Base-by-base conservation (phyloP, 2,113 vertebrate species). In the Pygoscelis antarcticus region DNA sequence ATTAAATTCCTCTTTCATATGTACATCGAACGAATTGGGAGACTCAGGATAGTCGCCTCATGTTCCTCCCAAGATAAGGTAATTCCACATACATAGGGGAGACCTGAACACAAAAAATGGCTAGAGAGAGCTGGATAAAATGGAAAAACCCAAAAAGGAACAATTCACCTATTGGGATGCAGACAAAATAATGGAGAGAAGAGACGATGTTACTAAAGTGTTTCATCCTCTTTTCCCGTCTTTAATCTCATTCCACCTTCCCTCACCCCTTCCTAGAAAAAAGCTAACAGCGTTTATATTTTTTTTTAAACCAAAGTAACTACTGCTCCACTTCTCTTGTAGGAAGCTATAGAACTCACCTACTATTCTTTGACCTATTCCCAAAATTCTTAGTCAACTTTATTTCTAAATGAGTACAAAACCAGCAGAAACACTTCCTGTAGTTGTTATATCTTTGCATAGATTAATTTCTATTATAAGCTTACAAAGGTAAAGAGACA, bases 1-100 rank as follows among this genome's bases (percentile, higher is more conserved):
- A 95, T 88, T 78, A 74, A 87, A 89, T 93, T 95, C 44, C 61
- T 84, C 72, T 91, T 91, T 74, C 93, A 84, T 44, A 95, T 34
- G 72, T 47, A 78, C 60, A 82, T 46, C 10, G 9, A 91, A 87
- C 2, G 13, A 92, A 95, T 34, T 2, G 4, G n/a, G 52, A 47
- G 57, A 95, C 82, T 30, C 62, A 16, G 64, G 76, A 78, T 16
- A 78, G 72, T n/a, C 0, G 0, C 79, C 25, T 92, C 34, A 47
- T 29, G 52, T 62, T 71, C 38, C 40, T 90, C 57, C 21, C 44
- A 64, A 71, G 15, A 74, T 75, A 92, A 83, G 23, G 18, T 78
- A 89, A 89, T 68, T 89, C n/a, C 19, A 83, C 16, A 38, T 7
- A 66, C 9, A 68, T 34, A 70, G 18, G 16, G 19, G 38, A 72